phyloP scores from a whole-genome alignment of 2,888 invertebrate genomes.

The Philonicus albiceps region DNA sequence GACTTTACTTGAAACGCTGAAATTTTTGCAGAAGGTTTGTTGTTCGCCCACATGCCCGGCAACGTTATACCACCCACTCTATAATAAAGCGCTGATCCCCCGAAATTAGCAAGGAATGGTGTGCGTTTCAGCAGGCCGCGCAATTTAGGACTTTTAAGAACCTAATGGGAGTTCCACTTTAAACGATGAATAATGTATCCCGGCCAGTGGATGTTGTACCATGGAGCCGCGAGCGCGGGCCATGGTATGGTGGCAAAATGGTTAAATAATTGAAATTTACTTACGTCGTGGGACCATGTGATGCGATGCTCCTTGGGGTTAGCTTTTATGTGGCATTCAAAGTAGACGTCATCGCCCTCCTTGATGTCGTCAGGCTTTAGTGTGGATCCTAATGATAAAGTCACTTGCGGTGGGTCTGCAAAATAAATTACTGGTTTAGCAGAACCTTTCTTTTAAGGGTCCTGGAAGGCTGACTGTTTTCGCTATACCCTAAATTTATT shows the following conservation, averaged over 20 bases:
- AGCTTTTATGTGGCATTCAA: constrained; percentile 79
- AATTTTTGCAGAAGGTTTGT: background rate
- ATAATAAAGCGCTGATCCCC: background rate
- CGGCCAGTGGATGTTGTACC: background rate
- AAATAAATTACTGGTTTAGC: constrained; percentile 51
- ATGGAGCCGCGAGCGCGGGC: background rate
- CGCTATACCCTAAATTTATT: background rate
- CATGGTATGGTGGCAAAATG: constrained; percentile 16
- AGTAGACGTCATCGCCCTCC: constrained; percentile 82
- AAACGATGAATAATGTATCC: constrained; percentile 49
- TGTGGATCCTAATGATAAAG: constrained; percentile 75
- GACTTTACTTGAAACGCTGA: background rate
- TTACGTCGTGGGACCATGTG: constrained; percentile 80
- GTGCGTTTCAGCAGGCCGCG: constrained; percentile 27
- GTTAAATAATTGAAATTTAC: constrained; percentile 57
- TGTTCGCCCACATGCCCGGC: no score
- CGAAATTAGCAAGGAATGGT: constrained; percentile 13
- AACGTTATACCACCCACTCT: background rate
- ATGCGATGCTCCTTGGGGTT: constrained; percentile 80
- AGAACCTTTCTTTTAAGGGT: constrained; percentile 14
- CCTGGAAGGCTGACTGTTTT: background rate
- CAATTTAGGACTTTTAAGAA: constrained; percentile 43
- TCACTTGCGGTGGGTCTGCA: constrained; percentile 78
- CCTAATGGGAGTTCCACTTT: constrained; percentile 44
- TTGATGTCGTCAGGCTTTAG: constrained; percentile 79